Evolutionary conservation across 1,140 invertebrate species (phyloP), one percentile per base, ranked within the genome.

Genomic region (Zaprionus camerounensis): DNA sequence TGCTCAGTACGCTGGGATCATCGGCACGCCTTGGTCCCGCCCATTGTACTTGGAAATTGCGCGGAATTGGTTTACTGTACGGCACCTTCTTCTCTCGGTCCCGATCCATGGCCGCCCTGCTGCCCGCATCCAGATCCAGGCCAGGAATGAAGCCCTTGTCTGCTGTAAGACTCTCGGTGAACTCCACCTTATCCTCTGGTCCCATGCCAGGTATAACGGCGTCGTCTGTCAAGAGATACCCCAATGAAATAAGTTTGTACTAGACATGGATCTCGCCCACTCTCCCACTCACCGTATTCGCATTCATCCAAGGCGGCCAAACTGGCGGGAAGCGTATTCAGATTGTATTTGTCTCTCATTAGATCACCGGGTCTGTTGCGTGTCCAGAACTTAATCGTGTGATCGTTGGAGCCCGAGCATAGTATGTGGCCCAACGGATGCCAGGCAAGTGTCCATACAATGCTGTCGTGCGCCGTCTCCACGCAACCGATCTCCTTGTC

Each of bases 371-470:
- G 99, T 51, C 99, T 94, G 94, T 99, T 99, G 73, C 99, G 94
- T 2, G 99, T 99, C 99, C 99, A 99, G 93, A 99, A 99, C 94
- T 99, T 99, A 57, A 96, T 98, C 5, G 98, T 98, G 85, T 99
- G 98, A 94, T 99, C 99, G 94, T 99, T 99, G 24, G 98, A 99
- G 5, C 99, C 98, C 4, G 98, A 99, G 88, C 98, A 99, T 3
- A 99, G 93, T 81, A 99, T 99, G 92, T 99, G 99, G 6, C 99
- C 99, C 5, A 99, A 93, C 1, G 99, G 99, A 95, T 99, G 99
- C 99, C 99, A 99, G 22, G 98, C 97, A 76, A 99, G 94, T 15
- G 98, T 98, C 99, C 99, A 99, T 1, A 99, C 98, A 91, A 99
- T 99, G 84, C 98, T 99, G 93, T 99, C 99, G 93, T 99, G 99